Conservation (phyloP, 2,888 invertebrate species). For the Pteria penguin region DNA sequence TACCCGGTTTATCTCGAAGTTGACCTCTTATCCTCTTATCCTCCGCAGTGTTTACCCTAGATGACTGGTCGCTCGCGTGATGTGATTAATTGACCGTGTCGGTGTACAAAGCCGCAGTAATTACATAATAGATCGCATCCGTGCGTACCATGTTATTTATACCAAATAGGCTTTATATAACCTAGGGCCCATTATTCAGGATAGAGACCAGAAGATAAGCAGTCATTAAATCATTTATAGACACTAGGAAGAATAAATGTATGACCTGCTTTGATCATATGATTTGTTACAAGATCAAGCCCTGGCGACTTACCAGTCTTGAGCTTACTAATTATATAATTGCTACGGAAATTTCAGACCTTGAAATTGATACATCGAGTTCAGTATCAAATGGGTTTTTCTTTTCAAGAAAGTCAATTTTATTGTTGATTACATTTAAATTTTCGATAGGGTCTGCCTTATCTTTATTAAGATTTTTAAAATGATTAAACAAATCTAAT, state of each 20-base stretch:
- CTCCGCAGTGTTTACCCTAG: no score
- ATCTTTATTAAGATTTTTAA: not conserved
- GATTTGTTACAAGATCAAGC: not conserved
- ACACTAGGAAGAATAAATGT: not conserved
- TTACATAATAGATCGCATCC: no score
- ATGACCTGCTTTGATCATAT: not conserved
- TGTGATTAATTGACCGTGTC: no score
- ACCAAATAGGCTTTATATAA: not conserved
- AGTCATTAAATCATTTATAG: not conserved
- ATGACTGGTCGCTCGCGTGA: no score
- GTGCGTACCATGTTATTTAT: no score
- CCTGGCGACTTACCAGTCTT: not conserved
- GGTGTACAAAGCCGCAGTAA: no score
- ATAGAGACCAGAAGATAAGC: conserved; percentile 3
- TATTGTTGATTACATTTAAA: not conserved
- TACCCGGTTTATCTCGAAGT: no score
- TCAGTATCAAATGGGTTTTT: not conserved
- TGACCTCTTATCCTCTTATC: no score
- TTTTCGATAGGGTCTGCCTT: not conserved
- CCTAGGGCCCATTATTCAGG: conserved; percentile 2
- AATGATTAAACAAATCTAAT: not conserved
- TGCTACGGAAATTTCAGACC: not conserved
- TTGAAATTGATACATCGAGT: conserved; percentile 1
- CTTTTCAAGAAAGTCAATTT: not conserved
- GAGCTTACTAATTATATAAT: not conserved